A percentile compares a stretch with the other conserved stretches of the same genome.
Evolutionary conservation across 2,888 invertebrate species (phyloP).

Genomic region (Hyles lineata): DNA sequence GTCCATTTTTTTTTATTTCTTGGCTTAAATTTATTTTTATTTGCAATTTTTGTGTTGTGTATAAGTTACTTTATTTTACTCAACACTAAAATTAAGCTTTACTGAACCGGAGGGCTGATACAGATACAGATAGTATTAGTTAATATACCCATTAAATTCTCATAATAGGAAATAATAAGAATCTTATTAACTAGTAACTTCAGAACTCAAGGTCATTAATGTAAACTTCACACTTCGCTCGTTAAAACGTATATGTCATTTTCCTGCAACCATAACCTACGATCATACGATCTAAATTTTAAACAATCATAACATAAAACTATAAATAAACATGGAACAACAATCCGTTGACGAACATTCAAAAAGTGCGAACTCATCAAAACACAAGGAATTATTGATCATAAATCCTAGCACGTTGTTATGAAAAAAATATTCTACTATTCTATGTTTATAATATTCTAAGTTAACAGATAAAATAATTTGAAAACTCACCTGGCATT

Average conservation of each 20-base stretch:
- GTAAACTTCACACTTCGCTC: not conserved
- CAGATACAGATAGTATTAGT: too few species aligned
- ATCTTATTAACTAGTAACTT: too few species aligned
- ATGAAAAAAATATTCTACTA: not conserved
- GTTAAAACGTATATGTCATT: not conserved
- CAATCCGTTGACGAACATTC: constrained; percentile 9
- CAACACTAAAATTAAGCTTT: too few species aligned
- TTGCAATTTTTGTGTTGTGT: too few species aligned
- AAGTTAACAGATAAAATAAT: not conserved
- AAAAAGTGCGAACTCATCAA: constrained; percentile 2
- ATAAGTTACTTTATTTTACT: too few species aligned
- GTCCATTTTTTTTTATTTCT: too few species aligned
- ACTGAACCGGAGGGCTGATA: too few species aligned
- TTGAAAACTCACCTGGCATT: constrained; percentile 6
- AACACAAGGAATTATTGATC: not conserved
- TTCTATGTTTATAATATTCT: too few species aligned
- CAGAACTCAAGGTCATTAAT: too few species aligned
- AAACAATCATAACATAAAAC: not conserved
- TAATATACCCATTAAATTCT: too few species aligned
- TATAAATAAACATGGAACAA: constrained; percentile 10
- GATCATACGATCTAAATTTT: not conserved
- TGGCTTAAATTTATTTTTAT: too few species aligned
- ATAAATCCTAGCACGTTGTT: not conserved
- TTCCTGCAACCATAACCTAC: not conserved
- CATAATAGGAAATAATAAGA: too few species aligned